Evolutionary conservation across 2,113 vertebrate species (phyloP).

Genomic region (Lipophrys pholis): DNA sequence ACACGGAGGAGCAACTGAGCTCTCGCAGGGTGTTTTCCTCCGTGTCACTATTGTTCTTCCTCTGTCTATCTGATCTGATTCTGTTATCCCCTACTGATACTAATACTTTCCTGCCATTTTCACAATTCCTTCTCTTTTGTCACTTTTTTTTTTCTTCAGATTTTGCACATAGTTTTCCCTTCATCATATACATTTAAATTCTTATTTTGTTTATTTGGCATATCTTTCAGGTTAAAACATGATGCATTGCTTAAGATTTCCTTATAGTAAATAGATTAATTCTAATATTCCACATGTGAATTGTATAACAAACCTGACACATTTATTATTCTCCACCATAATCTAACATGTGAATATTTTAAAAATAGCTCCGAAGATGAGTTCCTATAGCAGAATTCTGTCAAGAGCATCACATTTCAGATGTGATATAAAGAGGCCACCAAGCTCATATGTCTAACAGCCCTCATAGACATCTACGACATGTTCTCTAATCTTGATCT

Average conservation of each 20-base stretch:
- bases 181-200: background rate
- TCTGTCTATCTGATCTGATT: conserved; percentile 18
- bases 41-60: conserved; percentile 35
- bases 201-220: background rate
- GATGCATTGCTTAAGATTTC: conserved; percentile 14
- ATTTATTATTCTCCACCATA: background rate
- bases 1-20: conserved; percentile 15
- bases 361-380: conserved; percentile 9
- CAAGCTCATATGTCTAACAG: conserved; percentile 18
- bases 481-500: conserved; percentile 48
- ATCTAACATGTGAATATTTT: conserved; percentile 5
- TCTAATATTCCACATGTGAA: conserved; percentile 9
- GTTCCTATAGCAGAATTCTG: conserved; percentile 2
- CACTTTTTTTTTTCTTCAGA: conserved; percentile 2
- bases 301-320: background rate
- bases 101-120: background rate
- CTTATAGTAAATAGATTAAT: conserved; percentile 5
- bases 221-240: background rate
- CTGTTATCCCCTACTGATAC: conserved; percentile 30
- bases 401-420: conserved; percentile 19
- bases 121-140: background rate
- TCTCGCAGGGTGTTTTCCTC: conserved; percentile 33
- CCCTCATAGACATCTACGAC: conserved; percentile 31
- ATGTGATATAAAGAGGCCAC: conserved; percentile 11
- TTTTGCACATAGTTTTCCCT: background rate